These are phyloP conservation scores for Cydia splendana DNA, from an alignment of 1,140 invertebrate species.

Conservation along the genomic window DNA sequence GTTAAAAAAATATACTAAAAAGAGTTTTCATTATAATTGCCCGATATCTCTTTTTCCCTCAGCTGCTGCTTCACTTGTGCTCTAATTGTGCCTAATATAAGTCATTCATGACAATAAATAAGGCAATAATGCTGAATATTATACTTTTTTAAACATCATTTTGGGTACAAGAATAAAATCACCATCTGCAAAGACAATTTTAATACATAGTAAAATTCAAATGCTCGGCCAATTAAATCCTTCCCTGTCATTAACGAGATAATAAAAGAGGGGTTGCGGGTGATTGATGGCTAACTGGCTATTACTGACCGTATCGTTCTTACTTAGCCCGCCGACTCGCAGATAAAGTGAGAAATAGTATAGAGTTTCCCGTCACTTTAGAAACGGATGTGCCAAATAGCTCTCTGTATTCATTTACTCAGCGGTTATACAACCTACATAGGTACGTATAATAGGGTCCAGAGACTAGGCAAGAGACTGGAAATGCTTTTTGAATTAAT, in stretches of 20 bases:
- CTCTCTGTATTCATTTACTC: neutral
- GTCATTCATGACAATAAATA: no score
- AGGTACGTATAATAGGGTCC: no score
- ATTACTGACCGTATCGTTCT: constrained; percentile 1
- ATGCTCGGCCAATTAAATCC: neutral
- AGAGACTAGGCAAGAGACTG: no score
- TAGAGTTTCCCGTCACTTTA: neutral
- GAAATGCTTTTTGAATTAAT: no score
- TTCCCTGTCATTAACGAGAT: constrained; percentile 17
- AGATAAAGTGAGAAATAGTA: constrained; percentile 8
- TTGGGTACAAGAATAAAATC: neutral
- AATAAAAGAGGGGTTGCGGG: neutral
- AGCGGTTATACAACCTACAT: no score
- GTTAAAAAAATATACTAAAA: no score
- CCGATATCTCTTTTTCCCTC: no score
- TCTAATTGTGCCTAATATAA: no score
- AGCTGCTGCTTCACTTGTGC: no score
- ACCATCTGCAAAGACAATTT: neutral
- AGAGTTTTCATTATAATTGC: no score
- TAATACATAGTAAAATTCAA: neutral
- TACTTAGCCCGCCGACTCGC: neutral
- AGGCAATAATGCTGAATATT: no score
- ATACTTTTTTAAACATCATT: neutral
- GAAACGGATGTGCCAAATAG: neutral
- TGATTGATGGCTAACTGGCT: neutral